A percentile compares a stretch with the other conserved stretches of the same genome.
These are phyloP conservation scores for Ceyx cyanopectus DNA, from an alignment of 2,113 vertebrate genomes.

Conservation along the genomic window DNA sequence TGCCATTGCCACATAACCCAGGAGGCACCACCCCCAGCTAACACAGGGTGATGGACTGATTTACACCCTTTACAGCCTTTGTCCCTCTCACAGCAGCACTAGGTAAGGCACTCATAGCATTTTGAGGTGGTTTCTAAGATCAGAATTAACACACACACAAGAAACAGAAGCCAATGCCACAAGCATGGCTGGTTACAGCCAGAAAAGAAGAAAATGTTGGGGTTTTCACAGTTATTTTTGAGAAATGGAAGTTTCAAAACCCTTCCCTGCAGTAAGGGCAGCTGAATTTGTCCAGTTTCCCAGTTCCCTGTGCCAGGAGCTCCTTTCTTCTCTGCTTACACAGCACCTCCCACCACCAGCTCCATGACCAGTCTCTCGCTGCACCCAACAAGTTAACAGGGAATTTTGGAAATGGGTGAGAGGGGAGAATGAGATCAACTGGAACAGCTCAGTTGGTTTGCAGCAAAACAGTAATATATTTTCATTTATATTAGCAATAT, in stretches of 20 bases:
- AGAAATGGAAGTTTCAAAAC: background rate
- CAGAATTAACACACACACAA: no score
- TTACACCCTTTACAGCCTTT: background rate
- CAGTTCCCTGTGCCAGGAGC: background rate
- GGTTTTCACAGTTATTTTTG: background rate
- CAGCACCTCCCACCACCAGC: background rate
- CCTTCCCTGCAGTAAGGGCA: background rate
- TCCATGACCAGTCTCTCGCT: fast-evolving
- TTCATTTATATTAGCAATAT: no score
- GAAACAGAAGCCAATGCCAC: fast-evolving
- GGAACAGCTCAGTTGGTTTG: fast-evolving
- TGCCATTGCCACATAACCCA: fast-evolving
- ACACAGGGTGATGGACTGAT: fast-evolving
- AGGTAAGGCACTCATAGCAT: fast-evolving
- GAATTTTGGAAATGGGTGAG: background rate
- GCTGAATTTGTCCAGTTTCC: background rate
- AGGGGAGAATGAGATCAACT: background rate
- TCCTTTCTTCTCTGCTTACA: background rate
- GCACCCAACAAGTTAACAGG: background rate
- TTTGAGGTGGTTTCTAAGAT: background rate
- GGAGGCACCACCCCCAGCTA: background rate
- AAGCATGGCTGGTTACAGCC: fast-evolving
- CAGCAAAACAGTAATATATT: background rate
- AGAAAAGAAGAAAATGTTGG: background rate
- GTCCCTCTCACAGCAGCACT: fast-evolving